Evolutionary conservation across 2,113 vertebrate genomes (phyloP).

Genomic region (Sinocyclocheilus anshuiensis): DNA sequence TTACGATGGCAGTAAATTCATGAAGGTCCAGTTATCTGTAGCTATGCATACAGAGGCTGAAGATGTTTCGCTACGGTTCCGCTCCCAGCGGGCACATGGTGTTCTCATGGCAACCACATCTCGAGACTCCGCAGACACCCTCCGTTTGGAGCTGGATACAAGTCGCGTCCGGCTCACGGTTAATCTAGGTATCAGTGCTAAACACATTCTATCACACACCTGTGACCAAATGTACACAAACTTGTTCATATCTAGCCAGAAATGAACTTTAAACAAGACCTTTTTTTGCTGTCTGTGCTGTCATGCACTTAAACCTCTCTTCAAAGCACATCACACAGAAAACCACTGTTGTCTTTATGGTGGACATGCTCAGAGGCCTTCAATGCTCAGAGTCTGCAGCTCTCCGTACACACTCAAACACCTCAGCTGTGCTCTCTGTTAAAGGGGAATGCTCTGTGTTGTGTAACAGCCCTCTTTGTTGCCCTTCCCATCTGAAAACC

Average conservation of each 20-base stretch:
- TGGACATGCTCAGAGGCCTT: constrained; percentile 87
- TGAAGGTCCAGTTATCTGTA: constrained; percentile 96
- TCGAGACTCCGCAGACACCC: constrained; percentile 90
- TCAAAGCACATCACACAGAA: constrained; percentile 23
- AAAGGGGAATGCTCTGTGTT: constrained; percentile 12
- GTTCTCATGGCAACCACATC: constrained; percentile 98
- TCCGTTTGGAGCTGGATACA: constrained; percentile 91
- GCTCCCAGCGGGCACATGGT: constrained; percentile 92
- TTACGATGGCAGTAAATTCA: constrained; percentile 98
- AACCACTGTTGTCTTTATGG: constrained; percentile 72
- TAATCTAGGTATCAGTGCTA: constrained; percentile 90
- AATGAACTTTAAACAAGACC: background rate
- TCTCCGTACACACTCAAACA: constrained; percentile 93
- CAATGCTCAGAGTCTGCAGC: constrained; percentile 97
- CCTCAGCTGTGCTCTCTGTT: constrained; percentile 61
- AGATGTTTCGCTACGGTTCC: constrained; percentile 80
- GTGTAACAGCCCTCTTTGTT: background rate
- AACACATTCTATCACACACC: constrained; percentile 1
- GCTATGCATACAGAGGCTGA: constrained; percentile 87
- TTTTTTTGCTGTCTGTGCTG: background rate
- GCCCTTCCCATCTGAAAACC: background rate
- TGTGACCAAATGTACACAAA: background rate
- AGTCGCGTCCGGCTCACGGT: constrained; percentile 95
- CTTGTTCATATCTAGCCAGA: background rate
- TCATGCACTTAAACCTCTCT: background rate